These are phyloP conservation scores for Habrosyne pyritoides DNA, from an alignment of 2,888 invertebrate species.

Conservation along the genomic window DNA sequence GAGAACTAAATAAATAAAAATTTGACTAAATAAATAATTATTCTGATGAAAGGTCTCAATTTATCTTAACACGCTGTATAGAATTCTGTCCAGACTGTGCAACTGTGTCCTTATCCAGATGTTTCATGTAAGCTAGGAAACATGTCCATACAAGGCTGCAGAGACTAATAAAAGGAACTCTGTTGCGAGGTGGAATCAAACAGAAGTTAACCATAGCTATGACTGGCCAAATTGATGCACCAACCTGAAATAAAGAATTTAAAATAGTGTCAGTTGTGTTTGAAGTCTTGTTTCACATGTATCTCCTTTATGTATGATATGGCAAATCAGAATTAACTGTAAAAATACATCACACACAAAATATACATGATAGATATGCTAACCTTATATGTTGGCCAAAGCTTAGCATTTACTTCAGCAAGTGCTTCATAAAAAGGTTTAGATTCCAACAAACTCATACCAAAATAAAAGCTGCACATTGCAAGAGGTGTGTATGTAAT, in stretches of 20 bases:
- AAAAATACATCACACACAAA: no score
- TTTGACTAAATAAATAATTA: background rate
- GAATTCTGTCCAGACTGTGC: slow-evolving; percentile 38
- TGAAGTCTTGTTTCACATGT: no score
- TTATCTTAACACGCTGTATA: slow-evolving; percentile 42
- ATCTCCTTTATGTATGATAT: no score
- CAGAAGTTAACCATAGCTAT: slow-evolving; percentile 90
- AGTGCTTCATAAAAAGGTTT: slow-evolving; percentile 85
- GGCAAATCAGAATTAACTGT: no score
- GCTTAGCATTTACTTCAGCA: slow-evolving; percentile 88
- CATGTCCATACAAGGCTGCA: slow-evolving; percentile 92
- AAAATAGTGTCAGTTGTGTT: no score
- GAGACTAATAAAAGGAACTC: slow-evolving; percentile 89
- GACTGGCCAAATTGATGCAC: slow-evolving; percentile 88
- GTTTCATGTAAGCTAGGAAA: slow-evolving; percentile 92
- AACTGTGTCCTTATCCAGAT: slow-evolving; percentile 70
- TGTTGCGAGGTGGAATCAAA: slow-evolving; percentile 87
- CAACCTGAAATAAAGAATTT: slow-evolving; percentile 80
- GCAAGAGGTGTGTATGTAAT: slow-evolving; percentile 90
- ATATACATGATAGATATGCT: background rate
- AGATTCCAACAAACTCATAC: slow-evolving; percentile 89
- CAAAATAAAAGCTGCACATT: slow-evolving; percentile 90
- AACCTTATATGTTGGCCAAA: slow-evolving; percentile 90
- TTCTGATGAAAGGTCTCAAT: slow-evolving; percentile 7
- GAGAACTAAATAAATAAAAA: background rate